Evolutionary conservation across 1,140 invertebrate genomes (phyloP), one percentile per base, ranked within the genome.

Genomic region (Matsumurasca onukii): DNA sequence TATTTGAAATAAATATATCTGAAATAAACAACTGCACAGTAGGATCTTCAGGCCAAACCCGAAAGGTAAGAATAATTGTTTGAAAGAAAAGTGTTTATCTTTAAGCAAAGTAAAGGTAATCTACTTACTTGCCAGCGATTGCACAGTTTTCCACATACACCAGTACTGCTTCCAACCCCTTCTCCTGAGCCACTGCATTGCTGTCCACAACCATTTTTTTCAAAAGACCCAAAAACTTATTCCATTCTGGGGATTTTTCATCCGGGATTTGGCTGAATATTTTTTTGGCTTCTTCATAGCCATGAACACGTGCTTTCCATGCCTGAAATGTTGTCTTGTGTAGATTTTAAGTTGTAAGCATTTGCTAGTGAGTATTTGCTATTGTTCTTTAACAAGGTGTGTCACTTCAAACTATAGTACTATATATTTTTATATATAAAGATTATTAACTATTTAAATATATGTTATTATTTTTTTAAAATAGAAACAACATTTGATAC

Each of bases 131-230:
- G 75, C 90, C 90, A 71, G 93, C 93, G 73, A 86, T 79, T 2
- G 86, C 87, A 74, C 93, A 92, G 82, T 97, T 97, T 79, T 97
- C 92, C 0, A 97, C 86, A 82, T 90, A 98, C 20, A 91, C 89
- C 25, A 97, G 78, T 1, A 93, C 89, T 17, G 95, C 94, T 78
- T 98, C 95, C 70, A 99, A 79, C 29, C 93, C 97, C 84, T 97
- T 98, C 78, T 98, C 97, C 80, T 98, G 95, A 1, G 95, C 95
- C 29, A 92, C 87, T 39, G 90, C 95, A 91, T 98, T 98, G 69
- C 89, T 95, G 77, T 99, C 97, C 3, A 87, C 83, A 0, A 98
- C 94, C 86, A 98, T 95, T 80, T 98, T 98, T 77, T 98, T 98
- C 34, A 98, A 86, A n/a, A 98, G 81, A 2, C 91, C 90, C 1